phyloP scores from a whole-genome alignment of 2,797 vertebrate genomes.

The Steatocranus sp. region DNA sequence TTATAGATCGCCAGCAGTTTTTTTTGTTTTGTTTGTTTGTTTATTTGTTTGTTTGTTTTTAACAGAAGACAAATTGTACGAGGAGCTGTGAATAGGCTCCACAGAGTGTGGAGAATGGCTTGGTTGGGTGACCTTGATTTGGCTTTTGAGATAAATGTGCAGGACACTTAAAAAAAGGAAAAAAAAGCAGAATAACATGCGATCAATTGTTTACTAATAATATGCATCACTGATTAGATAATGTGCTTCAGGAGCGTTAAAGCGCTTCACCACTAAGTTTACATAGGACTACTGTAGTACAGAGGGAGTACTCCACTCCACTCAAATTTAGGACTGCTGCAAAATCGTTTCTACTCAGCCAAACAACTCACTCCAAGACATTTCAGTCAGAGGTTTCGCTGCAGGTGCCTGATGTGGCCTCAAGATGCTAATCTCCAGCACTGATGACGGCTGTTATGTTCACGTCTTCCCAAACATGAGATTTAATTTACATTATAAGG shows the following conservation, averaged over 20 bases:
- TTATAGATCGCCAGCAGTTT: constrained; percentile 27
- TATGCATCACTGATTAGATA: background rate
- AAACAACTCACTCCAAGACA: background rate
- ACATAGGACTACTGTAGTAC: background rate
- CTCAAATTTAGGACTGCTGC: background rate
- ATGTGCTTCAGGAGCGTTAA: constrained; percentile 17
- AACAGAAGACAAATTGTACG: constrained; percentile 45
- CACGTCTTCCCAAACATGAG: background rate
- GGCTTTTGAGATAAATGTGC: constrained; percentile 45
- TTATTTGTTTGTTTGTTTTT: background rate
- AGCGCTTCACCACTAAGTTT: background rate
- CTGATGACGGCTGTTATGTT: background rate
- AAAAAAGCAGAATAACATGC: constrained; percentile 1
- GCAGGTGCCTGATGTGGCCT: background rate
- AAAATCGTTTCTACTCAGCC: background rate
- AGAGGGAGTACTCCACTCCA: background rate
- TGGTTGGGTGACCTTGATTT: constrained; percentile 58
- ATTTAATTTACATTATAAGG: background rate
- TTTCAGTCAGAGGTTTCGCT: background rate
- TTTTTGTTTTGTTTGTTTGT: background rate
- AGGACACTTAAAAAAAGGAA: constrained; percentile 6
- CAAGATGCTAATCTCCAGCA: background rate
- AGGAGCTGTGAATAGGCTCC: constrained; percentile 46
- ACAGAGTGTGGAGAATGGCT: constrained; percentile 29
- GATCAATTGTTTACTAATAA: constrained; percentile 13